Conservation (phyloP, 1,140 invertebrate genomes). For the Babylonia areolata region DNA sequence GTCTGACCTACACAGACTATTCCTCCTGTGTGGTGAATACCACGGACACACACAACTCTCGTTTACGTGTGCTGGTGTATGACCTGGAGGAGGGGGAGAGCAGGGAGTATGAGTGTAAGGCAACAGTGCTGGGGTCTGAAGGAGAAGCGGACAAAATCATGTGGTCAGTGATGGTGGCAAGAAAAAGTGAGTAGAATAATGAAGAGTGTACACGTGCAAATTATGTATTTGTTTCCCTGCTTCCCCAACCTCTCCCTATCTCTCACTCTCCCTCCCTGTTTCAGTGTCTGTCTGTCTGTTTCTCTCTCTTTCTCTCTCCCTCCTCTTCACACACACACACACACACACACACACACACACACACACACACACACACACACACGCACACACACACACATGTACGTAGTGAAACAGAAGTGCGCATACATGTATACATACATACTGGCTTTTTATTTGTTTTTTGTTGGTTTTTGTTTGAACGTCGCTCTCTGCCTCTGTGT, state of each 20-base stretch:
- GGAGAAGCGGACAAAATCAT: neutral
- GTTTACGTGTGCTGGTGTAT: constrained; percentile 13
- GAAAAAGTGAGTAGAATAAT: constrained; percentile 12
- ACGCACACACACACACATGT: neutral
- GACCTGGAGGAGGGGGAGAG: constrained; percentile 30
- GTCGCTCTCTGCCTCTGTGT: no score
- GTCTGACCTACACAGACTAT: constrained; percentile 12
- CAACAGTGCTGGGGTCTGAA: neutral
- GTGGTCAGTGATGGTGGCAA: neutral
- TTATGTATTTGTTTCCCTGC: no score
- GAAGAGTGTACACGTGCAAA: no score
- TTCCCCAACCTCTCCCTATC: no score
- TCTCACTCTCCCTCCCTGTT: no score
- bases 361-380: constrained; percentile 8
- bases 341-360: constrained; percentile 16
- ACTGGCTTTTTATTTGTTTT: no score
- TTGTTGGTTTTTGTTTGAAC: no score
- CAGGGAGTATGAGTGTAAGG: constrained; percentile 24
- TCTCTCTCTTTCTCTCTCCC: no score
- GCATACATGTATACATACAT: no score
- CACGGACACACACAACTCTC: constrained; percentile 19
- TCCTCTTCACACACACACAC: neutral
- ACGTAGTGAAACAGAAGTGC: no score
- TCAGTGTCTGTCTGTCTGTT: no score
- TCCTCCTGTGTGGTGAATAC: constrained; percentile 25